A percentile compares a stretch with the other conserved stretches of the same genome.
phyloP scores from a whole-genome alignment of 1,140 invertebrate genomes.

The Marisa cornuarietis region DNA sequence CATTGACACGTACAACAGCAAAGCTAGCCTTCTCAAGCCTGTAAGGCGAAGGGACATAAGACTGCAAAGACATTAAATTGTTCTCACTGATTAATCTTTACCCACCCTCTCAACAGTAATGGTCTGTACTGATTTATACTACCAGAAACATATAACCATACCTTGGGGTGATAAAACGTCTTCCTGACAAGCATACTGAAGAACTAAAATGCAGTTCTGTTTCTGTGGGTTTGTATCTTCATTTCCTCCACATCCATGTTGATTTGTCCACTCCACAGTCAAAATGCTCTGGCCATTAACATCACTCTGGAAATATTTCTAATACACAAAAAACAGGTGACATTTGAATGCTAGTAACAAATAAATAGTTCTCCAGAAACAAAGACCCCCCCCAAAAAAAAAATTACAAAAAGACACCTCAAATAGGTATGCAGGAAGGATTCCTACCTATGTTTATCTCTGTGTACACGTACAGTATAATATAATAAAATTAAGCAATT shows the following conservation, averaged over 20 bases:
- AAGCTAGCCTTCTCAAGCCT: too few species aligned
- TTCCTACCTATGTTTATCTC: not conserved
- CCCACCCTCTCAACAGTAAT: too few species aligned
- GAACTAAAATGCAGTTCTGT: conserved; percentile 62
- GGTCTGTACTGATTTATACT: too few species aligned
- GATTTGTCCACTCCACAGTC: conserved; percentile 64
- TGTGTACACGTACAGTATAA: too few species aligned
- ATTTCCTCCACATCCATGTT: conserved; percentile 65
- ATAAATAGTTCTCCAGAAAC: not conserved
- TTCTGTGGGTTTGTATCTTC: conserved; percentile 58
- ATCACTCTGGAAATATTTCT: conserved; percentile 66
- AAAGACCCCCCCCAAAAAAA: not conserved
- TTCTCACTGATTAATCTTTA: too few species aligned
- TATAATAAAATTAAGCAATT: not conserved
- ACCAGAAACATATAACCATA: too few species aligned
- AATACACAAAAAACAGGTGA: conserved; percentile 21
- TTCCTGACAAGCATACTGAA: conserved; percentile 65
- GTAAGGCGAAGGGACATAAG: too few species aligned
- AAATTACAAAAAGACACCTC: too few species aligned
- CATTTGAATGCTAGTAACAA: not conserved
- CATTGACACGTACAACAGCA: too few species aligned
- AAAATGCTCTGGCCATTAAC: conserved; percentile 50
- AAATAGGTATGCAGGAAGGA: not conserved
- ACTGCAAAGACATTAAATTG: too few species aligned
- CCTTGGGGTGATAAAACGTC: too few species aligned